These are phyloP conservation scores for Andrena chrysosceles DNA, from an alignment of 2,888 invertebrate genomes.

Conservation along the genomic window DNA sequence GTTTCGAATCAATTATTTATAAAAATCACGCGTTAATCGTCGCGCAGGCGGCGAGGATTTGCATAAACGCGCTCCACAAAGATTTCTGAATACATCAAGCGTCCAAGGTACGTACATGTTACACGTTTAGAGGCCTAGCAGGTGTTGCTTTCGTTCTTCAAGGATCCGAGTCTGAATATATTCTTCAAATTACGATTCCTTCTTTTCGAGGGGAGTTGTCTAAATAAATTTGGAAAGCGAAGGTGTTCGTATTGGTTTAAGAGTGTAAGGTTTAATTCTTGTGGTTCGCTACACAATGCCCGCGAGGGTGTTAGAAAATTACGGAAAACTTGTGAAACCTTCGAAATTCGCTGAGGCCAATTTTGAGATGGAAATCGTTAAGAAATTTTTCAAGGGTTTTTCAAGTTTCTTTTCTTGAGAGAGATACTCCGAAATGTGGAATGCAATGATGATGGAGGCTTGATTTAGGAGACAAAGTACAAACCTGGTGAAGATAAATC, in stretches of 20 bases:
- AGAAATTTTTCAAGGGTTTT: too few relatives aligned
- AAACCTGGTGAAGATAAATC: too few relatives aligned
- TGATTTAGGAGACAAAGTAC: too few relatives aligned
- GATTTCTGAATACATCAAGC: slow-evolving; percentile 25
- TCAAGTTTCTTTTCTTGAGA: too few relatives aligned
- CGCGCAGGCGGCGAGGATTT: slow-evolving; percentile 52
- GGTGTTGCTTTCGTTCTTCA: slow-evolving; percentile 24
- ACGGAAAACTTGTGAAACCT: too few relatives aligned
- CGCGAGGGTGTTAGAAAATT: neutral
- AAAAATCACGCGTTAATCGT: slow-evolving; percentile 34
- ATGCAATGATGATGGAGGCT: too few relatives aligned
- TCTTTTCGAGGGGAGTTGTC: neutral
- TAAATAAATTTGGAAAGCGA: neutral
- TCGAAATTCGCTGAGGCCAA: too few relatives aligned
- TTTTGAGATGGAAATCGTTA: too few relatives aligned
- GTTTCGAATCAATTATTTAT: slow-evolving; percentile 43
- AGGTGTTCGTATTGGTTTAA: neutral
- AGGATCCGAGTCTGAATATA: slow-evolving; percentile 15
- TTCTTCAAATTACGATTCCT: neutral
- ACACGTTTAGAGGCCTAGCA: slow-evolving; percentile 5
- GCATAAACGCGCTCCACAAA: slow-evolving; percentile 46
- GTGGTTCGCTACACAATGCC: neutral
- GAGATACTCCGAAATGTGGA: too few relatives aligned
- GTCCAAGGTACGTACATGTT: slow-evolving; percentile 17
- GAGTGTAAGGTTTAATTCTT: neutral